Percentiles rank a stretch among this genome's conserved stretches.
phyloP scores from a whole-genome alignment of 2,113 vertebrate genomes.

The Numenius arquata region DNA sequence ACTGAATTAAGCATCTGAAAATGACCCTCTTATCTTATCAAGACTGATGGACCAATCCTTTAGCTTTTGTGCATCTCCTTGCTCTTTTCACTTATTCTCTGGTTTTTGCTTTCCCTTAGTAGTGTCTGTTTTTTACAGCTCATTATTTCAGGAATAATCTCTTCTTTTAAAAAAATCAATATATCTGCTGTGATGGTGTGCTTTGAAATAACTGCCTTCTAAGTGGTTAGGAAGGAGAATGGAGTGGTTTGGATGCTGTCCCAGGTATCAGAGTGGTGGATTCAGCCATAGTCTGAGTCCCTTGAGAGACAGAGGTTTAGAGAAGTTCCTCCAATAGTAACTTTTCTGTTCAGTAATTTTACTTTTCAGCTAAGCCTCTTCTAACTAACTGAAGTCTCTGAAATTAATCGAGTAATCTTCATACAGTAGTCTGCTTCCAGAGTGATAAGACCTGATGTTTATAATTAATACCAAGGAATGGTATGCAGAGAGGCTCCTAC shows the following conservation, averaged over 20 bases:
- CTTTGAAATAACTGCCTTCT: not conserved
- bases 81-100: not conserved
- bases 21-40: not conserved
- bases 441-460: too few relatives aligned
- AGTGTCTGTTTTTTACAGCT: not conserved
- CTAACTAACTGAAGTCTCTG: too few relatives aligned
- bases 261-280: too few relatives aligned
- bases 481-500: too few relatives aligned
- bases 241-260: not conserved
- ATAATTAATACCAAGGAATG: too few relatives aligned
- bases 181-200: not conserved
- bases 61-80: not conserved
- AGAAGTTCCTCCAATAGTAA: not conserved
- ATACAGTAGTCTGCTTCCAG: too few relatives aligned
- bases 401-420: too few relatives aligned
- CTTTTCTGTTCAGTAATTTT: too few relatives aligned
- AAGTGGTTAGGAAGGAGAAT: not conserved
- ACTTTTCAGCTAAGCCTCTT: too few relatives aligned
- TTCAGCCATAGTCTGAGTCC: not conserved
- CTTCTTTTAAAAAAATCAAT: not conserved
- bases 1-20: not conserved
- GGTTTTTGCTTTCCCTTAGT: not conserved
- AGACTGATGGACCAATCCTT: not conserved
- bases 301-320: not conserved
- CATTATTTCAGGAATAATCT: not conserved